Base-by-base conservation (phyloP, 2,797 vertebrate genomes). In the Anabas testudineus region DNA sequence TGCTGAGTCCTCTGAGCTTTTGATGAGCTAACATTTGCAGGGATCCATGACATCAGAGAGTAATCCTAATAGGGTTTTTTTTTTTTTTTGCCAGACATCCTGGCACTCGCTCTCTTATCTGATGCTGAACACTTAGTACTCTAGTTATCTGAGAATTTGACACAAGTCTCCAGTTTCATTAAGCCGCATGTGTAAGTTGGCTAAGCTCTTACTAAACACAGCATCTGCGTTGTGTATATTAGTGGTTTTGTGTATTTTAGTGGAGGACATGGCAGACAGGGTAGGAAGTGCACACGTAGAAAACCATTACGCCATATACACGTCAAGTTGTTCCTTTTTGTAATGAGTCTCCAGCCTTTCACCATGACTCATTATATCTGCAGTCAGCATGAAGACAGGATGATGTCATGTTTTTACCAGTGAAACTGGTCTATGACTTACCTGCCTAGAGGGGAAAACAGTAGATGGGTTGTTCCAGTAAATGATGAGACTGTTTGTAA, bases 101-200 rank as follows among this genome's bases (percentile, higher is more conserved):
- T 75, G 59, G 43, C 76, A 62, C 75, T n/a, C 13, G 46, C 67
- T 63, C 26, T 5, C 73, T 90, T 90, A 89, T 92, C 89, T 91
- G 87, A 91, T 86, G 71, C 76, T 22, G 55, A 83, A 85, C 79
- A 75, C 88, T 91, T 92, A 89, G 88, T 86, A 82, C 84, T 86
- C 47, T 34, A 64, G 72, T 82, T 92, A 88, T 91, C 87, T 78
- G 77, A 85, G 81, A 81, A 77, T 87, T 84, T 87, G 90, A 86
- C 90, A 76, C 73, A 82, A 75, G 76, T 84, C 80, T 88, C 37
- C n/a, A 66, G 76, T 90, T 91, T 90, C 75, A 68, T 86, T 82
- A 91, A 88, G 85, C 88, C 16, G 22, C 75, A 36, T 52, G 71
- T 78, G 55, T 69, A 71, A 78, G 87, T 88, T 90, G 91, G 91